phyloP scores from a whole-genome alignment of 2,113 vertebrate species.

The Conger conger region DNA sequence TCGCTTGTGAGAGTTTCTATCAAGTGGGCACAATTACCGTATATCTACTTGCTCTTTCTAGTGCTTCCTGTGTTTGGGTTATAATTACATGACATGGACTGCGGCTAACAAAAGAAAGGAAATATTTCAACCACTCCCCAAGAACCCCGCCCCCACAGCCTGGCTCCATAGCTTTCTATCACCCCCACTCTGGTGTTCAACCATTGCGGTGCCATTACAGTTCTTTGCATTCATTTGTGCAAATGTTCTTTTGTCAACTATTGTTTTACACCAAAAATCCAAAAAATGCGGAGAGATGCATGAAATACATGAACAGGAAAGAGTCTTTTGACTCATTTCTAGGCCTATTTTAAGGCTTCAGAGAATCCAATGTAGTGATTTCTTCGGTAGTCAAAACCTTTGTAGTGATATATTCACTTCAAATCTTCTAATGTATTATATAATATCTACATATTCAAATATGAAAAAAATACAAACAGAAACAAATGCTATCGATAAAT shows the following conservation, averaged over 20 bases:
- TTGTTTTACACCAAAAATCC: too few species aligned
- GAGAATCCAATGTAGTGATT: not conserved
- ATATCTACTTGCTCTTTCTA: slow-evolving; percentile 36
- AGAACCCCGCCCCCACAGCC: slow-evolving; percentile 34
- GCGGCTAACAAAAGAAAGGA: slow-evolving; percentile 52
- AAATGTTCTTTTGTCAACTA: not conserved
- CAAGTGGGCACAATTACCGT: slow-evolving; percentile 41
- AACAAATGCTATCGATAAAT: not conserved
- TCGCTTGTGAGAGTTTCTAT: slow-evolving; percentile 39
- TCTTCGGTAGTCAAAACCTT: too few species aligned
- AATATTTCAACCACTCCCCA: slow-evolving; percentile 34
- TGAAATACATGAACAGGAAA: not conserved
- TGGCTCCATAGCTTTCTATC: slow-evolving; percentile 3
- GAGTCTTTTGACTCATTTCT: not conserved
- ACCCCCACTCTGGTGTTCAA: not conserved
- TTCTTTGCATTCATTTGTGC: not conserved
- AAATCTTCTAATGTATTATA: not conserved
- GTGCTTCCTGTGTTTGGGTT: slow-evolving; percentile 49
- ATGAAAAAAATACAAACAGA: not conserved
- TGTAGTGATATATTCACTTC: not conserved
- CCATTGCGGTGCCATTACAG: not conserved
- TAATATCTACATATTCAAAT: too few species aligned
- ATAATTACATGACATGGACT: slow-evolving; percentile 63
- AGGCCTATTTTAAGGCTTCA: not conserved
- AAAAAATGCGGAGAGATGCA: not conserved